Conservation (phyloP, 35 echinoderm and acorn worm species). For the Ophioderma brevispina region DNA sequence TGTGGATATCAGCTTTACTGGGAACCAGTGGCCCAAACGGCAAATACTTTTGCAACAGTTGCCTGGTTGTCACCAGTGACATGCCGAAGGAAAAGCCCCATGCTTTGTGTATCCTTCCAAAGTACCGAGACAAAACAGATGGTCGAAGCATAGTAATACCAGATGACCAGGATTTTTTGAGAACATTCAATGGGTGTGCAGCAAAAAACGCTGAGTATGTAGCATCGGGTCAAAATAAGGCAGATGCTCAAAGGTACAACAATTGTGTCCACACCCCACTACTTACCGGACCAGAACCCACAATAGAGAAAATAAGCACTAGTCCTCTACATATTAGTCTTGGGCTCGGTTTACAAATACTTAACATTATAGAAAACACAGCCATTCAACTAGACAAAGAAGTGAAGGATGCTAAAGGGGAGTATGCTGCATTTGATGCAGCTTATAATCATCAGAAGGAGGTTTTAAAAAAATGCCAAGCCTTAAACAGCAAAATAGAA, state of each 20-base stretch:
- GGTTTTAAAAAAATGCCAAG: too few species aligned
- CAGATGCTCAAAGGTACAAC: not conserved
- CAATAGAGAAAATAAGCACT: not conserved
- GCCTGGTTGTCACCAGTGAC: not conserved
- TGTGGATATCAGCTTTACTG: not conserved
- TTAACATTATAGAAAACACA: not conserved
- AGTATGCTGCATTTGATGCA: too few species aligned
- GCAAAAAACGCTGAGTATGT: not conserved
- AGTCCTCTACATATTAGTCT: not conserved
- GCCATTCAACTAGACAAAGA: not conserved
- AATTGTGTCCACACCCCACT: not conserved
- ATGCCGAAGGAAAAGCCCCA: not conserved
- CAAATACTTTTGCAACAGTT: not conserved
- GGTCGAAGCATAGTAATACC: not conserved
- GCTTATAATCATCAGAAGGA: too few species aligned
- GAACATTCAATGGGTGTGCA: not conserved
- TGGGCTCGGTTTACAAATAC: not conserved
- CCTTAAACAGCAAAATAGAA: not conserved
- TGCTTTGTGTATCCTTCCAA: not conserved
- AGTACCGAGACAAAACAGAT: not conserved
- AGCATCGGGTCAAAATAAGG: not conserved
- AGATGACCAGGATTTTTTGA: not conserved
- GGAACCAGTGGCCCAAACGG: not conserved
- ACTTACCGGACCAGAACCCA: not conserved
- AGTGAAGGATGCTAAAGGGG: too few species aligned